Base-by-base conservation (phyloP, 1,140 invertebrate species). In the Leptinotarsa undecemlineata region DNA sequence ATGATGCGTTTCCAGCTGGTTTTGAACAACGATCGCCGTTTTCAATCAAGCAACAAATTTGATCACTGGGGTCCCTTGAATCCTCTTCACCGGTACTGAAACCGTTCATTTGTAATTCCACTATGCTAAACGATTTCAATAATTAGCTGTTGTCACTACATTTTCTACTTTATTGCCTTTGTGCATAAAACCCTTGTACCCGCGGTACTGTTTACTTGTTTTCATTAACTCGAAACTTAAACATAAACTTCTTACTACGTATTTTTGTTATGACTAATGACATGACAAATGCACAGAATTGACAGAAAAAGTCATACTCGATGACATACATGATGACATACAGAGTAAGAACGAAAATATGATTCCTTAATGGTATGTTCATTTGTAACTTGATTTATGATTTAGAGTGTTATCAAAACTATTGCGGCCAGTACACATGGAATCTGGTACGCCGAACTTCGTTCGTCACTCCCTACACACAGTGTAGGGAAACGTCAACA, bases 21-120 rank as follows among this genome's bases (percentile, higher is more conserved):
- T 94, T 90, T 75, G 90, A 89, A 87, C 97, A 99, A 72, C 95
- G 88, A 72, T 94, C 92, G 76, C 91, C 90, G 82, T 96, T 94
- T 86, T 98, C 96, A 79, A 98, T 90, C 73, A 98, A 88, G 87
- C 96, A 98, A 88, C 97, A 98, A 78, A 95, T 93, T 88, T 97
- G 95, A 83, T 96, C 95, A 48, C 90, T 90, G 5, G 89, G 88
- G 72, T 93, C 93, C 80, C 93, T 87, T 70, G 93, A 95, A 87
- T 95, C 94, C 87, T 95, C 94, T 87, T 96, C 95, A 78, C 94
- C 94, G 82, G 94, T 94, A 85, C 94, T 96, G 85, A 95, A 95
- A 81, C 94, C 94, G 89, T 95, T 95, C 88, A 91, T 91, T 77
- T 33, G 71, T 72, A 26, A 17, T 71, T n/a, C 42, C 62, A 72